Evolutionary conservation across 2,797 vertebrate genomes (phyloP).

Genomic region (Schizopygopsis malacanthus): DNA sequence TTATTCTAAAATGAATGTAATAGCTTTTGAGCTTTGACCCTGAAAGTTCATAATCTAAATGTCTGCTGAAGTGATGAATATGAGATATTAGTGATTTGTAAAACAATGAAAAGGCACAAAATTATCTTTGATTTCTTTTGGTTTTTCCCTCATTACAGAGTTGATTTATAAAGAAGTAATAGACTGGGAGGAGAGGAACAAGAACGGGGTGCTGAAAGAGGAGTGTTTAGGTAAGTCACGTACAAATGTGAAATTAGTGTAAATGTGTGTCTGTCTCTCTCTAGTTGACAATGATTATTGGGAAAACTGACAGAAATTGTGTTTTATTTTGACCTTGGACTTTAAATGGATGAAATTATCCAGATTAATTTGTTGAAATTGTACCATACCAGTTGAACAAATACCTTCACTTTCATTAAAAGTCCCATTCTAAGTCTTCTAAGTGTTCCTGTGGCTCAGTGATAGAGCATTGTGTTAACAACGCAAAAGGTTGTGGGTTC

Average conservation of each 20-base stretch:
- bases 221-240: conserved; percentile 86
- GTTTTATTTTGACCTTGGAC: not conserved
- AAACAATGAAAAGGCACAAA: not conserved
- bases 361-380: not conserved
- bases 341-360: not conserved
- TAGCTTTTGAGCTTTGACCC: not conserved
- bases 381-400: not conserved
- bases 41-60: not conserved
- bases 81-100: not conserved
- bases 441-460: too few relatives aligned
- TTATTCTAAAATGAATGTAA: not conserved
- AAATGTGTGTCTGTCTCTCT: not conserved
- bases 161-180: conserved; percentile 98
- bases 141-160: conserved; percentile 73
- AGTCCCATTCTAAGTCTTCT: not conserved
- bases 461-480: too few relatives aligned
- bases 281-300: not conserved
- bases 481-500: too few relatives aligned
- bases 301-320: not conserved
- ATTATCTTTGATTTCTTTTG: not conserved
- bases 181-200: conserved; percentile 97
- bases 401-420: not conserved
- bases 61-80: not conserved
- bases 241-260: not conserved
- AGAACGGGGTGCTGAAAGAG: conserved; percentile 94